Percentiles rank a stretch among this genome's conserved stretches.
Conservation (phyloP, 2,888 invertebrate species). For the Eupithecia insigniata region DNA sequence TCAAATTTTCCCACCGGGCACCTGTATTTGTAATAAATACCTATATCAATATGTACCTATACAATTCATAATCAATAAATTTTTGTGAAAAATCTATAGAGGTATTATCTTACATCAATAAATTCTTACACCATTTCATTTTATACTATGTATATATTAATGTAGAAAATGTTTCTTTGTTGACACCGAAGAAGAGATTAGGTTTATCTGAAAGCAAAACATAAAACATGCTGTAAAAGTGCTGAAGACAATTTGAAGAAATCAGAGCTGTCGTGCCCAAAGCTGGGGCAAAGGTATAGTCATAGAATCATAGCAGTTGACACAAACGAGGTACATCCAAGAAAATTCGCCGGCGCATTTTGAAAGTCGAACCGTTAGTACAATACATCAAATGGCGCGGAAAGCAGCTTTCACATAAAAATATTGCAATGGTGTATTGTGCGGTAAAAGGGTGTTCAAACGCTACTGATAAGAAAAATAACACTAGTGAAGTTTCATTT, state of each 20-base stretch:
- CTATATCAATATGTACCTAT: not conserved
- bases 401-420: too few species aligned
- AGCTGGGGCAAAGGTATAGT: too few species aligned
- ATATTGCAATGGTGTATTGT: too few species aligned
- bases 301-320: too few species aligned
- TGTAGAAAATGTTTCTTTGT: conserved; percentile 40
- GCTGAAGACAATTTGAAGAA: not conserved
- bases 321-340: too few species aligned
- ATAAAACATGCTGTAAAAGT: not conserved
- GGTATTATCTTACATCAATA: conserved; percentile 40
- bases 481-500: too few species aligned
- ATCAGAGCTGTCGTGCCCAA: too few species aligned
- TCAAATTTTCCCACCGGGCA: not conserved
- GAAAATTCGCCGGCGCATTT: too few species aligned
- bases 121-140: conserved; percentile 45
- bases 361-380: too few species aligned
- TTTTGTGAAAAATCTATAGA: conserved; percentile 28
- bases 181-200: conserved; percentile 27
- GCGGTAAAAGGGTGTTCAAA: too few species aligned
- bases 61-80: conserved; percentile 5
- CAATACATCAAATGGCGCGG: too few species aligned
- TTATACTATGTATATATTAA: conserved; percentile 37
- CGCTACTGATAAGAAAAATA: too few species aligned
- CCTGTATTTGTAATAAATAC: not conserved
- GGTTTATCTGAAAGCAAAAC: conserved; percentile 37